Percentiles rank a stretch among this genome's conserved stretches.
These are phyloP conservation scores for Passer domesticus DNA, from an alignment of 2,113 vertebrate genomes.

Conservation along the genomic window DNA sequence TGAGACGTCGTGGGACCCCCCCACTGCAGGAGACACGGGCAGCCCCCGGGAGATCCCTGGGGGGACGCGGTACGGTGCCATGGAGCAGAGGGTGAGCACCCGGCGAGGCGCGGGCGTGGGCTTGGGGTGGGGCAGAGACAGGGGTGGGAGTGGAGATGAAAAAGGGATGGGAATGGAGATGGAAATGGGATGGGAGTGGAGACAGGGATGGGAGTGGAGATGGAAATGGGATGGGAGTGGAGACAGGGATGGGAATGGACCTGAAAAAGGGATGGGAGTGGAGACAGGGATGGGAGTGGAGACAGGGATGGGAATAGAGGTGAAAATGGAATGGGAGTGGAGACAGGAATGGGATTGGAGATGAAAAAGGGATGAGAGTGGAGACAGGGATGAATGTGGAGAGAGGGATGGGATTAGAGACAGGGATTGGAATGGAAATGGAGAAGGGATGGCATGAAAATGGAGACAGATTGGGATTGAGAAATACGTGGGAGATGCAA, in stretches of 20 bases:
- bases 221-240: too few relatives aligned
- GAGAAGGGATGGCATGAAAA: too few relatives aligned
- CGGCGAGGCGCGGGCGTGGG: accelerated
- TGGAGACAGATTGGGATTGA: background rate
- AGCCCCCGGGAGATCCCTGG: conserved; percentile 28
- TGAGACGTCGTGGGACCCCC: conserved; percentile 90
- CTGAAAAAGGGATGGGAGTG: too few relatives aligned
- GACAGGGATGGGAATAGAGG: too few relatives aligned
- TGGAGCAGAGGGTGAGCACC: conserved; percentile 70
- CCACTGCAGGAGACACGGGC: conserved; percentile 4
- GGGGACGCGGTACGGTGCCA: background rate
- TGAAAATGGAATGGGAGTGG: too few relatives aligned
- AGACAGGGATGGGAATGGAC: too few relatives aligned
- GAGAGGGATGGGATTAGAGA: background rate
- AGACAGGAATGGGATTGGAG: background rate
- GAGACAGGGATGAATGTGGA: background rate
- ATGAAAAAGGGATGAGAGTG: background rate
- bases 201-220: too few relatives aligned
- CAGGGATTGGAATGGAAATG: background rate
- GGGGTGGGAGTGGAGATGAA: background rate
- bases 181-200: background rate
- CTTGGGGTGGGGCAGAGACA: background rate
- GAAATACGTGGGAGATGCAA: too few relatives aligned
- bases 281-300: too few relatives aligned
- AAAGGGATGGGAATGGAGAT: too few relatives aligned